These are phyloP conservation scores for Drosophila kanapiae DNA, from an alignment of 1,140 invertebrate species.

Conservation along the genomic window DNA sequence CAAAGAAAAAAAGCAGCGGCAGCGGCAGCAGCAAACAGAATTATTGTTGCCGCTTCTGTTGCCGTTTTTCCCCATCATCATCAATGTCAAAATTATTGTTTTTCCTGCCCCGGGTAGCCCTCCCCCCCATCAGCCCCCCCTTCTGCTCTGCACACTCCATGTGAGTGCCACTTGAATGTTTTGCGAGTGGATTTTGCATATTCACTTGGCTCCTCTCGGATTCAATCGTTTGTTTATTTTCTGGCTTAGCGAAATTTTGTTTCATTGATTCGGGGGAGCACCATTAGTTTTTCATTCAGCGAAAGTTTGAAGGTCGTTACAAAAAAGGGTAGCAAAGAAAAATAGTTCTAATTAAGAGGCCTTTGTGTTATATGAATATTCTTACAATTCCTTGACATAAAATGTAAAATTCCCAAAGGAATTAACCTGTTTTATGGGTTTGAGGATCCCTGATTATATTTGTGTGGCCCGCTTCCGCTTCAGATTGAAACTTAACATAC, in stretches of 20 bases:
- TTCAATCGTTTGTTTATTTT: constrained; percentile 15
- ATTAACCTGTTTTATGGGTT: too few relatives aligned
- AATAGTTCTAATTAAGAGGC: background rate
- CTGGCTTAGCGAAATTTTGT: constrained; percentile 19
- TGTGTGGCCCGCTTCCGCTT: constrained; percentile 1
- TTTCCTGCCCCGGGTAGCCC: constrained; percentile 49
- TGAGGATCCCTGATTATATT: background rate
- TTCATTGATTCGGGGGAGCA: constrained; percentile 14
- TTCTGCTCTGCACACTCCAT: constrained; percentile 11
- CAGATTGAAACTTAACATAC: background rate
- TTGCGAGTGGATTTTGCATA: constrained; percentile 52
- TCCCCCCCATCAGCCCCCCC: background rate
- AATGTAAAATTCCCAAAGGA: too few relatives aligned
- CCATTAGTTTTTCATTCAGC: constrained; percentile 6
- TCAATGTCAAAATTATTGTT: constrained; percentile 83
- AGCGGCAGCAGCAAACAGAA: constrained; percentile 34
- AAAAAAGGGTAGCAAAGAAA: background rate
- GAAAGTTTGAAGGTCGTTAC: constrained; percentile 1
- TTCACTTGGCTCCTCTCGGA: constrained; percentile 39
- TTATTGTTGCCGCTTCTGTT: constrained; percentile 55
- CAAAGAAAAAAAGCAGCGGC: constrained; percentile 8
- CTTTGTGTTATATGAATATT: too few relatives aligned
- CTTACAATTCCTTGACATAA: too few relatives aligned
- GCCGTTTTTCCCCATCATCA: constrained; percentile 63
- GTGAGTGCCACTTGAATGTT: constrained; percentile 61